Conservation (phyloP, 2,113 vertebrate species). For the Dicrurus megarhynchus region DNA sequence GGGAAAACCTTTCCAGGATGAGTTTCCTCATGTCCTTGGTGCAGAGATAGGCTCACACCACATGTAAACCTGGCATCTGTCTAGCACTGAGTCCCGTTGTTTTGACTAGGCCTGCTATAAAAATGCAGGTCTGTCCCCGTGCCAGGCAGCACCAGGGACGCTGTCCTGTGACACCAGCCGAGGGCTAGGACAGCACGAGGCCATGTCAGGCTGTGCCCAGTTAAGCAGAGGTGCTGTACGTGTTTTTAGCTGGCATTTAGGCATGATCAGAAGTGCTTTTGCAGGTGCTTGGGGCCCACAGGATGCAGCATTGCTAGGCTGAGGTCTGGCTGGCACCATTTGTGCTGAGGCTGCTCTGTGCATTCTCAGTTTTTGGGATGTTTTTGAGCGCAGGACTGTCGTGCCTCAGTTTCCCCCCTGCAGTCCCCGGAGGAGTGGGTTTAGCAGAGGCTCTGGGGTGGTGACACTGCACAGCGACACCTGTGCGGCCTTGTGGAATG, state of each 20-base stretch:
- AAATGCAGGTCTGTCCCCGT: neutral
- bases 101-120: neutral
- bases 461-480: neutral
- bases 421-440: rapidly evolving
- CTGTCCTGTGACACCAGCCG: rapidly evolving
- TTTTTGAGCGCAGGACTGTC: rapidly evolving
- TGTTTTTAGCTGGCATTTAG: neutral
- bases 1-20: neutral
- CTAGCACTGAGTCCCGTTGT: neutral
- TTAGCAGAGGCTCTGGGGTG: neutral
- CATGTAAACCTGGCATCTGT: neutral
- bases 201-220: neutral
- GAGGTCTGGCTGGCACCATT: neutral
- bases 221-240: neutral
- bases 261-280: neutral
- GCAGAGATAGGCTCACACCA: neutral
- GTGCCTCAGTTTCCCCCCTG: neutral
- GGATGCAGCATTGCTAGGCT: neutral
- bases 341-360: rapidly evolving
- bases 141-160: neutral
- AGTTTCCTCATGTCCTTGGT: neutral
- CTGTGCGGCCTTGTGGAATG: neutral
- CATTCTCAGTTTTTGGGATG: neutral
- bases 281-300: rapidly evolving
- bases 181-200: neutral